Conservation (phyloP, 2,113 vertebrate species). For the Hippocampus zosterae region DNA sequence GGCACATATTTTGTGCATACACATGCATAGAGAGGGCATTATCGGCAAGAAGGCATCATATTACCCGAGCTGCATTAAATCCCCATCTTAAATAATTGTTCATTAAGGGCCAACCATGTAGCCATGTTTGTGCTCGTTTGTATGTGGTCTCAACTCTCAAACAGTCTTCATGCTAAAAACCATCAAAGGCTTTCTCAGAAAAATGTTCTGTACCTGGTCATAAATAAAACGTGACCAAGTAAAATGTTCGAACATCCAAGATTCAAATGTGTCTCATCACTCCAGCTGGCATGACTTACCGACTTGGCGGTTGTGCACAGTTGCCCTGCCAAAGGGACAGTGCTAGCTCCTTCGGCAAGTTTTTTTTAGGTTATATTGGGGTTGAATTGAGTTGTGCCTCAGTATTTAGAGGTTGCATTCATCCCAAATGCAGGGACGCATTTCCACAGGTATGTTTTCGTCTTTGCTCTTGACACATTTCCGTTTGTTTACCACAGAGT, state of each 20-base stretch:
- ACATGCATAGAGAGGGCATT: slow-evolving; percentile 26
- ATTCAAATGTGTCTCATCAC: neutral
- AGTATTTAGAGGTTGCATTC: slow-evolving; percentile 6
- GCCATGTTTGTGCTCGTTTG: slow-evolving; percentile 15
- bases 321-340: neutral
- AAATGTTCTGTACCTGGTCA: neutral
- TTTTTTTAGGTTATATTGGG: neutral
- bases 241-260: neutral
- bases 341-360: neutral
- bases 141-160: slow-evolving; percentile 34
- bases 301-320: neutral
- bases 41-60: slow-evolving; percentile 54
- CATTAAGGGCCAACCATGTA: slow-evolving; percentile 44
- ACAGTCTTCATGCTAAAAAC: slow-evolving; percentile 12
- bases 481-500: slow-evolving; percentile 42
- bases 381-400: neutral
- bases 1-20: slow-evolving; percentile 16
- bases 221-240: neutral
- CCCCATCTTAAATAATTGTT: slow-evolving; percentile 60
- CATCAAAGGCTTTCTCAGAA: neutral
- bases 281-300: neutral
- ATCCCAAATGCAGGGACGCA: slow-evolving; percentile 7
- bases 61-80: slow-evolving; percentile 63
- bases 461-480: slow-evolving; percentile 43
- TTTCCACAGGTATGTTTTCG: slow-evolving; percentile 26